A percentile compares a stretch with the other conserved stretches of the same genome.
These are phyloP conservation scores for Pteromalus puparum DNA, from an alignment of 1,140 invertebrate species.

Conservation along the genomic window DNA sequence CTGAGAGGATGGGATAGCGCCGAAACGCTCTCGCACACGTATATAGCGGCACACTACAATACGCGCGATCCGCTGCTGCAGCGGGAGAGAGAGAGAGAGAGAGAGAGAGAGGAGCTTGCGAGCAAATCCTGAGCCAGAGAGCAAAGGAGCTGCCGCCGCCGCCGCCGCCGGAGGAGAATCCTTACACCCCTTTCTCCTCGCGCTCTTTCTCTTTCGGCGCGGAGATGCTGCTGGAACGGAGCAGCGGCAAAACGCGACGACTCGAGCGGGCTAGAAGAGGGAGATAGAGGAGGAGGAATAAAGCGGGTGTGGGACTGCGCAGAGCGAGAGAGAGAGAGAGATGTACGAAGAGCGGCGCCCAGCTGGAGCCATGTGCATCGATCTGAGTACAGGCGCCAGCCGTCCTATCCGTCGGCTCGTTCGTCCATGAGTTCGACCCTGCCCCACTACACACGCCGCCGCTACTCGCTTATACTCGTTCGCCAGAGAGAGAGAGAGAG, in stretches of 20 bases:
- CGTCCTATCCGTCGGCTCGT: slow-evolving; percentile 75
- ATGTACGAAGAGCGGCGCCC: slow-evolving; percentile 70
- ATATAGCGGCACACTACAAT: background rate
- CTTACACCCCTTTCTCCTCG: slow-evolving; percentile 5
- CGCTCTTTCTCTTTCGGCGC: background rate
- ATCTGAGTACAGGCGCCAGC: slow-evolving; percentile 76
- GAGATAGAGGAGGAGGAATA: slow-evolving; percentile 24
- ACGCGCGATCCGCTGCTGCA: background rate
- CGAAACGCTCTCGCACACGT: background rate
- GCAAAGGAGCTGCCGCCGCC: slow-evolving; percentile 3
- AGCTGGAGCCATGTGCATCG: slow-evolving; percentile 76
- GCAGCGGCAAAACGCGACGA: background rate
- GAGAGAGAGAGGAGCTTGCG: slow-evolving; percentile 33
- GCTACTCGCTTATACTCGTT: background rate
- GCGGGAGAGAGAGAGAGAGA: slow-evolving; percentile 11
- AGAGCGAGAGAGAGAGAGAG: background rate
- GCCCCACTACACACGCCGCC: slow-evolving; percentile 60
- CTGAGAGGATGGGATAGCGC: background rate
- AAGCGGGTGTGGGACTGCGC: background rate
- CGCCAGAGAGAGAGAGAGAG: background rate
- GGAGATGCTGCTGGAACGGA: background rate
- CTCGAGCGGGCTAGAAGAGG: background rate
- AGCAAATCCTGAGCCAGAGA: slow-evolving; percentile 1
- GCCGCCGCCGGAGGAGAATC: background rate
- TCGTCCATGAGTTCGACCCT: slow-evolving; percentile 76